A percentile compares a stretch with the other conserved stretches of the same genome.
Evolutionary conservation across 2,888 invertebrate species (phyloP).

Genomic region (Beris chalybata): DNA sequence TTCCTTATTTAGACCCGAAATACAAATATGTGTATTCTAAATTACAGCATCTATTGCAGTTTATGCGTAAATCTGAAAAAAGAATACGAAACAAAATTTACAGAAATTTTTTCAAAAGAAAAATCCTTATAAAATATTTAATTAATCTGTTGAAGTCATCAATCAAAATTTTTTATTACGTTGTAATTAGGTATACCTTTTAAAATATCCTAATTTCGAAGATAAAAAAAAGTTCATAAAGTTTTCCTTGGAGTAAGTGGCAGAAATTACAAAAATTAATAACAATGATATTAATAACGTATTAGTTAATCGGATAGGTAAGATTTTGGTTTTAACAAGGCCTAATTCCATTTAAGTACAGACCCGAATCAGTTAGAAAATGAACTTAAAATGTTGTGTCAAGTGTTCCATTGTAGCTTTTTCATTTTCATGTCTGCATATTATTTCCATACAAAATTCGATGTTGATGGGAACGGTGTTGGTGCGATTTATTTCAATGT

Average conservation of each 20-base stretch:
- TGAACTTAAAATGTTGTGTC: background rate
- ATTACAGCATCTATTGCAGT: constrained; percentile 46
- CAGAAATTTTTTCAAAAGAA: constrained; percentile 12
- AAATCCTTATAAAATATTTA: background rate
- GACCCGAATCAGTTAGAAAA: background rate
- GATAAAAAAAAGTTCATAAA: background rate
- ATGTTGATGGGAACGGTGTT: no score
- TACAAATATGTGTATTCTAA: constrained; percentile 29
- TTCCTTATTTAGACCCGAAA: constrained; percentile 9
- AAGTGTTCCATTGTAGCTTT: background rate
- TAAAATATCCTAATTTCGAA: background rate
- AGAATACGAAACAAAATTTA: constrained; percentile 21
- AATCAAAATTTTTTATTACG: background rate
- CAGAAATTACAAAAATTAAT: no score
- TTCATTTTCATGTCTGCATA: no score
- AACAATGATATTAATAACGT: background rate
- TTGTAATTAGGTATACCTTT: constrained; percentile 7
- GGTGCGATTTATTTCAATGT: no score
- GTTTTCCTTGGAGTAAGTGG: constrained; percentile 4
- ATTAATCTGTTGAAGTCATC: no score
- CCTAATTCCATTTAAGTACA: background rate
- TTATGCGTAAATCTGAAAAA: constrained; percentile 42
- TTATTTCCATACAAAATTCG: no score
- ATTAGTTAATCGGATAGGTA: background rate
- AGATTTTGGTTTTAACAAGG: background rate